Evolutionary conservation across 2,113 vertebrate species (phyloP).

Genomic region (Pollachius pollachius): DNA sequence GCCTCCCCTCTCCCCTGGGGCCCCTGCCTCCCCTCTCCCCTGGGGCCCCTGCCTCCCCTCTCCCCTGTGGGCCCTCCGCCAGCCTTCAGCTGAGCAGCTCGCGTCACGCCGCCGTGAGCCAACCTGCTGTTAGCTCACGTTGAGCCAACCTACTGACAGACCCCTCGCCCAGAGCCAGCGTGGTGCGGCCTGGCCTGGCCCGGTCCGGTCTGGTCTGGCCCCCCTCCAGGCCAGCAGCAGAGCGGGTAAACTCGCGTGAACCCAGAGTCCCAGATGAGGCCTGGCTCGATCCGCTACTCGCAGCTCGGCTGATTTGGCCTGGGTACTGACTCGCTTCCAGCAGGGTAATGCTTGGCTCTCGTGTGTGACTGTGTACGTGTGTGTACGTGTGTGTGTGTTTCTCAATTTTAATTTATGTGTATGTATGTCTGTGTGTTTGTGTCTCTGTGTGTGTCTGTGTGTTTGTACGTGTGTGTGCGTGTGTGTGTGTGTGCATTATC

Average conservation of each 20-base stretch:
- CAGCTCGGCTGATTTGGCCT: no score
- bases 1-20: conserved; percentile 35
- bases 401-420: no score
- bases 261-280: conserved; percentile 17
- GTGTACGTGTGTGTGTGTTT: no score
- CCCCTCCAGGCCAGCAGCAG: conserved; percentile 38
- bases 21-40: conserved; percentile 24
- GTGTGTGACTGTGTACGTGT: no score
- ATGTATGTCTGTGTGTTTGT: no score
- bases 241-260: conserved; percentile 29
- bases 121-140: conserved; percentile 45
- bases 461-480: no score
- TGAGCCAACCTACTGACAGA: conserved; percentile 54
- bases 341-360: no score
- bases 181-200: conserved; percentile 43
- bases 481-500: no score
- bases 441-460: no score
- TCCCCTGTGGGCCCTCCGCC: conserved; percentile 28
- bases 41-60: conserved; percentile 3
- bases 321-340: no score
- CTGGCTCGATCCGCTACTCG: no score
- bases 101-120: conserved; percentile 39
- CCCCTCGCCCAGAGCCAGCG: conserved; percentile 43
- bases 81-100: conserved; percentile 51
- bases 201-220: conserved; percentile 26